Conservation (phyloP, 2,113 vertebrate genomes). For the Eulemur macaco region DNA sequence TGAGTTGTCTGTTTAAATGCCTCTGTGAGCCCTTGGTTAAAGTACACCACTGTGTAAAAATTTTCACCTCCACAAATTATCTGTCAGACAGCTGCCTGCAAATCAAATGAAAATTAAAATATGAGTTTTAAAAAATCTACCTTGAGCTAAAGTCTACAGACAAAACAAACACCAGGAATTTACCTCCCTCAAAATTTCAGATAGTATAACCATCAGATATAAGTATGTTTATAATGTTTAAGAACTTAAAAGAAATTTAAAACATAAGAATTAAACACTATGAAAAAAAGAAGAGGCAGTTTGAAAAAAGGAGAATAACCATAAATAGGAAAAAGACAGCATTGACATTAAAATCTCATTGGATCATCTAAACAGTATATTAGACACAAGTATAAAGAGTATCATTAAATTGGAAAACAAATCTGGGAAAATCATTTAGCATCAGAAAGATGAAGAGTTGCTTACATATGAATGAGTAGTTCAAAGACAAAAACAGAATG, state of each 20-base stretch:
- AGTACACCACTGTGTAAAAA: neutral
- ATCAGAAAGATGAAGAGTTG: neutral
- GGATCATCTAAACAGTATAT: neutral
- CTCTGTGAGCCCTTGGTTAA: neutral
- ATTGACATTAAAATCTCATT: neutral
- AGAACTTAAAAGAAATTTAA: neutral
- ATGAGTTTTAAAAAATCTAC: neutral
- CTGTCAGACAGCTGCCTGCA: neutral
- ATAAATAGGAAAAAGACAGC: neutral
- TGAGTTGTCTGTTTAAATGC: neutral
- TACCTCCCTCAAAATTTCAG: neutral
- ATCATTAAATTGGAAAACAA: neutral
- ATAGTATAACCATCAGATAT: neutral
- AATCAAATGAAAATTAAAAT: slow-evolving; percentile 8
- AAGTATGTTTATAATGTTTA: neutral
- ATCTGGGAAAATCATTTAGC: neutral
- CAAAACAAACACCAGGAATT: neutral
- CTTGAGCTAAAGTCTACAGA: neutral
- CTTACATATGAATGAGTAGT: neutral
- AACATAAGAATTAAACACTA: neutral
- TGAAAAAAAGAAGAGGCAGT: neutral
- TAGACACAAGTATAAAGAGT: neutral
- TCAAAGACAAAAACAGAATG: neutral
- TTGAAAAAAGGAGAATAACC: neutral
- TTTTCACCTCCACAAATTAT: neutral